Base-by-base conservation (phyloP, 2,888 invertebrate genomes). In the Athalia rosae region DNA sequence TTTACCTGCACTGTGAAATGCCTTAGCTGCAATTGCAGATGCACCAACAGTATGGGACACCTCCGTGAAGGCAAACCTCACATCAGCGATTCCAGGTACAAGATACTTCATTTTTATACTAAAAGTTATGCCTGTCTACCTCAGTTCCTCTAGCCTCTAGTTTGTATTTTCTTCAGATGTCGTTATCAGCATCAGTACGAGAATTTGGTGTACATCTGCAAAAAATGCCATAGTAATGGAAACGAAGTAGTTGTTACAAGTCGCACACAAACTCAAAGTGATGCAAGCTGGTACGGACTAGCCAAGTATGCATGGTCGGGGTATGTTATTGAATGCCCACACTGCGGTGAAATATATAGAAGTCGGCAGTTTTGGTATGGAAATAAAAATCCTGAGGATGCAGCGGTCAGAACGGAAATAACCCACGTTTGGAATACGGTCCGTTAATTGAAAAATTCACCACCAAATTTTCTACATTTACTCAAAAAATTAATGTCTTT, bases 351-450 rank as follows among this genome's bases (percentile, higher is more conserved):
- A 81, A 94, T 95, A 79, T 94, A 93, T 86, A 92, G 95, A 62
- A 94, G 95, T 83, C 91, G 95, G 43, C 94, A 96, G 86, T 94
- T 94, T 87, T 96, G 96, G 96, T 95, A 94, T 87, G 95, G 95
- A 4, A 96, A 96, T 85, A 93, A 93, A 82, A 92, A 93, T 79
- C 95, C 95, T 0, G 95, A 95, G 86, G 93, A 94, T 79, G 90
- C 91, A 47, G 94, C 93, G 9, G 94, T 95, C 11, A 87, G 91
- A 64, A 91, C 90, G 4, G 92, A 92, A 83, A 91, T 92, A 43
- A 89, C 89, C 43, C 93, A 93, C 83, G 91, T 93, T 7, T 93
- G 92, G 93, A 91, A 90, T 69, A 89, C 89, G 86, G 92, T 92
- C 85, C 41, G 28, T 61, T 28, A 13, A 7, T 48, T 61, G 7